These are phyloP conservation scores for Sturnira hondurensis DNA, from an alignment of 2,113 vertebrate species.

Conservation along the genomic window DNA sequence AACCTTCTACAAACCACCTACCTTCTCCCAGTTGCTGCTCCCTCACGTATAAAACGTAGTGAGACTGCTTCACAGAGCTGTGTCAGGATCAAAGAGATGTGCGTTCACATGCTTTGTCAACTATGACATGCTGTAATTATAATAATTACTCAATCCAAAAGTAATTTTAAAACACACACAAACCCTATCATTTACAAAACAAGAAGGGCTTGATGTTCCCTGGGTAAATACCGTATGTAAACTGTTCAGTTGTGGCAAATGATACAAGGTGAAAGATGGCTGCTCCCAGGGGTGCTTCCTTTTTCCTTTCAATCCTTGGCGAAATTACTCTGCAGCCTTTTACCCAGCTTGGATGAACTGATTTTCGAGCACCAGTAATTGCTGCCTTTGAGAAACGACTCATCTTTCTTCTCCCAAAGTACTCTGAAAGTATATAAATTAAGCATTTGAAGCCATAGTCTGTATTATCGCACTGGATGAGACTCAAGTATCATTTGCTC, in stretches of 20 bases:
- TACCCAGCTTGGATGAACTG: not conserved
- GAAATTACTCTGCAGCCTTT: not conserved
- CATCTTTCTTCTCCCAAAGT: constrained; percentile 47
- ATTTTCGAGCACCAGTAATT: not conserved
- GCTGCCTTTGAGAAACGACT: not conserved
- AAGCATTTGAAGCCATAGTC: constrained; percentile 29
- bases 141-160: constrained; percentile 31
- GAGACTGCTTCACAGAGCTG: constrained; percentile 22
- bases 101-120: constrained; percentile 37
- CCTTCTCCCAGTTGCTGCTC: not conserved
- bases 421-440: constrained; percentile 61
- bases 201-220: constrained; percentile 12
- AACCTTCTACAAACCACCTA: constrained; percentile 27
- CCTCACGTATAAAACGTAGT: constrained; percentile 23
- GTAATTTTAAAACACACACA: constrained; percentile 40
- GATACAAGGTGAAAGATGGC: not conserved
- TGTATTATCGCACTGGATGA: not conserved
- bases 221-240: not conserved
- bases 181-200: constrained; percentile 25
- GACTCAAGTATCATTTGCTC: constrained; percentile 8
- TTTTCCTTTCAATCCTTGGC: not conserved
- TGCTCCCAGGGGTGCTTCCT: constrained; percentile 27
- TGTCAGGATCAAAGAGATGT: constrained; percentile 21
- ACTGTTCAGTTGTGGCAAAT: not conserved
- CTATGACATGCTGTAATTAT: constrained; percentile 27